Evolutionary conservation across 2,888 invertebrate genomes (phyloP), one percentile per base, ranked within the genome.

Genomic region (Proisotoma minuta): DNA sequence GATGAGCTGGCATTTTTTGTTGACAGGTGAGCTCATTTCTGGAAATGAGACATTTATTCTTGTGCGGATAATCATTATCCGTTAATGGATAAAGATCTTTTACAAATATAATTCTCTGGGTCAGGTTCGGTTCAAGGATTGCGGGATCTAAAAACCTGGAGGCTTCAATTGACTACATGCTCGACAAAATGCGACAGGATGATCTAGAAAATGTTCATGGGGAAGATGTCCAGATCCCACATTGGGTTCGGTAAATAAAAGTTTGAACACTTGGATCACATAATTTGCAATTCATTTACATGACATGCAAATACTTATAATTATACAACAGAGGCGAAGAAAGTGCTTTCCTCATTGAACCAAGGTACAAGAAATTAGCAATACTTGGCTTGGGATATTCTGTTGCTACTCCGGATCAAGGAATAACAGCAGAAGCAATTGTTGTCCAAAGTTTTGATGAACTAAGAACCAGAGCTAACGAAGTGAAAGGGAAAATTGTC

Each of bases 401-500:
- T 8, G 68, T 72, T 20, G 71, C 66, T 24, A 73, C 73, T 26
- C 67, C 69, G 8, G 29, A 59, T 1, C 62, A 60, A 22, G 73
- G 72, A n/a, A 71, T 73, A 3, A 59, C 56, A 10, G 69, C 73
- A 3, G 69, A 70, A 51, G 69, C 65, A 4, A 20, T 73, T 3
- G 73, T 73, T n/a, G 72, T 73, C n/a, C 40, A 40, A 18, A 61
- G 62, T 34, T 72, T 73, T 51, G 66, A 70, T 15, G 73, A 73
- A n/a, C 51, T 73, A 18, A 2, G 50, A 1, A 26, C 53, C 2
- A 40, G 59, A 54, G 57, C 63, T 15, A 18, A 60, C 10, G 57
- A 63, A 83, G 81, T 81, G 3, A 75, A 77, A 63, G 84, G 87
- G 4, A 90, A 89, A 81, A 91, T 91, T 62, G 87, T 92, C 3